These are phyloP conservation scores for Gasterosteus nipponicus DNA, from an alignment of 2,113 vertebrate genomes.

Conservation along the genomic window DNA sequence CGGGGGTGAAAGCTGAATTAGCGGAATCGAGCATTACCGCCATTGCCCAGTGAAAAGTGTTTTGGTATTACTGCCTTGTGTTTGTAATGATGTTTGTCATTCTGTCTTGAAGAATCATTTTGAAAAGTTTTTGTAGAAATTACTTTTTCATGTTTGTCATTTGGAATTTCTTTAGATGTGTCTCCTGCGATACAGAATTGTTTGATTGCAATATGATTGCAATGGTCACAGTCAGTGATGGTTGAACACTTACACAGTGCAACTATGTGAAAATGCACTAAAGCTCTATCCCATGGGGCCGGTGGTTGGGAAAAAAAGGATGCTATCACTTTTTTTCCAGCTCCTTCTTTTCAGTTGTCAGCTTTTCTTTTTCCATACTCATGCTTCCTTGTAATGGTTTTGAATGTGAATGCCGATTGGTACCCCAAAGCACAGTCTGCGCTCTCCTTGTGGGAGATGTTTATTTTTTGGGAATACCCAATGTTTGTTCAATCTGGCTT, in stretches of 20 bases:
- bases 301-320: slow-evolving; percentile 36
- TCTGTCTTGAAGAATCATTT: slow-evolving; percentile 26
- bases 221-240: slow-evolving; percentile 20
- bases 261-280: slow-evolving; percentile 9
- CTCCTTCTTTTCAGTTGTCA: slow-evolving; percentile 41
- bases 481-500: slow-evolving; percentile 10
- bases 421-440: no score
- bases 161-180: slow-evolving; percentile 23
- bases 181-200: not conserved
- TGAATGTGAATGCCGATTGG: not conserved
- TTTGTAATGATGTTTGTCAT: slow-evolving; percentile 45
- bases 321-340: slow-evolving; percentile 54
- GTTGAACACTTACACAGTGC: not conserved
- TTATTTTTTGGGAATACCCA: slow-evolving; percentile 36
- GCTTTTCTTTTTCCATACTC: slow-evolving; percentile 30
- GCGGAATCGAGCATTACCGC: slow-evolving; percentile 48
- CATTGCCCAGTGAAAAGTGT: slow-evolving; percentile 34
- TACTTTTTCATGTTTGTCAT: slow-evolving; percentile 30
- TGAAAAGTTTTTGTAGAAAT: slow-evolving; percentile 39
- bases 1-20: slow-evolving; percentile 50
- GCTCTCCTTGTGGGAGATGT: slow-evolving; percentile 18
- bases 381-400: not conserved
- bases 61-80: slow-evolving; percentile 46
- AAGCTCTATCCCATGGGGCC: slow-evolving; percentile 33
- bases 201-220: not conserved